A percentile compares a stretch with the other conserved stretches of the same genome.
Evolutionary conservation across 2,797 vertebrate genomes (phyloP).

Genomic region (Gymnoscopelus microlampas): DNA sequence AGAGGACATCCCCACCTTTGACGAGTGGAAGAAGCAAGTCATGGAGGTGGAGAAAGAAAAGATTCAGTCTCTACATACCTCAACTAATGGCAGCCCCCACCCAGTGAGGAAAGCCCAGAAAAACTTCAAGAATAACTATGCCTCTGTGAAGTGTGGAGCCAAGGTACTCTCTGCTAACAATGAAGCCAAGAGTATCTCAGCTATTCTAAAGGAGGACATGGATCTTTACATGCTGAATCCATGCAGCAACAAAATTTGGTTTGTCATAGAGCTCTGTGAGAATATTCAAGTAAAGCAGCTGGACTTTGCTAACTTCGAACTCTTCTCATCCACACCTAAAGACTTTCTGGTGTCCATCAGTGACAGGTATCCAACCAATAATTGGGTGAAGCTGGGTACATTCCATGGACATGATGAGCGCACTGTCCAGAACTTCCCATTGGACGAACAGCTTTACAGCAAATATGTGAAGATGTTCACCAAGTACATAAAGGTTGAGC

Average conservation of each 20-base stretch:
- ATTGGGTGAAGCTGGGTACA: slow-evolving; percentile 96
- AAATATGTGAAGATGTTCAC: slow-evolving; percentile 99
- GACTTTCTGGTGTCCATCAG: slow-evolving; percentile 98
- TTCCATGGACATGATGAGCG: slow-evolving; percentile 96
- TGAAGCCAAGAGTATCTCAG: slow-evolving; percentile 98
- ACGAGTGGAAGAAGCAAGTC: slow-evolving; percentile 99
- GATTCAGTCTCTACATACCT: slow-evolving; percentile 94
- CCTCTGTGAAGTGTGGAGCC: slow-evolving; percentile 97
- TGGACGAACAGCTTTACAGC: slow-evolving; percentile 98
- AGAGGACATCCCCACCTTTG: slow-evolving; percentile 96
- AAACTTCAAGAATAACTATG: slow-evolving; percentile 98
- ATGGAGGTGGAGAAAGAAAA: slow-evolving; percentile 99
- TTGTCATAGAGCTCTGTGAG: slow-evolving; percentile 95
- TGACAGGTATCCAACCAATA: slow-evolving; percentile 98
- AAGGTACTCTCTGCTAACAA: slow-evolving; percentile 97
- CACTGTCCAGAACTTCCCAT: slow-evolving; percentile 95
- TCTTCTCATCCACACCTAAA: slow-evolving; percentile 97
- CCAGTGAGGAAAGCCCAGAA: slow-evolving; percentile 94
- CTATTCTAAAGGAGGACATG: slow-evolving; percentile 99
- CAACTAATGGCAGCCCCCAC: slow-evolving; percentile 87
- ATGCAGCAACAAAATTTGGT: slow-evolving; percentile 99
- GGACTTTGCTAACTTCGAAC: slow-evolving; percentile 98
- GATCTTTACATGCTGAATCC: slow-evolving; percentile 99
- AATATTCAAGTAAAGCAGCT: slow-evolving; percentile 98
- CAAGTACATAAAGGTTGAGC: slow-evolving; percentile 99